Evolutionary conservation across 1,140 invertebrate species (phyloP), one percentile per base, ranked within the genome.

Genomic region (Ceratina japonica): DNA sequence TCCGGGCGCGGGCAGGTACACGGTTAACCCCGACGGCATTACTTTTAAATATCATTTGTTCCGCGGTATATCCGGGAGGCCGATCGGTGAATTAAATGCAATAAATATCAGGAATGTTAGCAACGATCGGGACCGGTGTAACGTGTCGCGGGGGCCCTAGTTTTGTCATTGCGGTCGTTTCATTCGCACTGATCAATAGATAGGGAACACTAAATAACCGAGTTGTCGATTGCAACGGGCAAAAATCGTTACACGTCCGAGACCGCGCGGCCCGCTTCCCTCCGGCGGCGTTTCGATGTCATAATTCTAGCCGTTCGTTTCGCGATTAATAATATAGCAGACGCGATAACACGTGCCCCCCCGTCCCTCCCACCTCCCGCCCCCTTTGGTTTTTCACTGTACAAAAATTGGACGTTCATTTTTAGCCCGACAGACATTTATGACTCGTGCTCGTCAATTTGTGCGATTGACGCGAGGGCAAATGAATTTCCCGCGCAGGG

Each of bases 141-240:
- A 81, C 79, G 37, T 10, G 44, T 54, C 63, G 44, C 31, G 44
- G 10, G 27, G 37, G 66, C 27, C 37, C 49, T 52, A 81, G 64
- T 77, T 81, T 83, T 73, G 59, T 81, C 81, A 83, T 61, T 68
- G 49, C 54, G 66, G n/a, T 44, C 81, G 69, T 72, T 70, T 63
- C 54, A 68, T 75, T 72, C 71, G 59, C 20, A 13, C 59, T 65
- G 78, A 85, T 85, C 73, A 84, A 85, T 84, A 85, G 75, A 75
- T 65, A 79, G 49, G 12, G 83, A 70, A 78, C 81, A 77, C 75
- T 85, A 84, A 84, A 85, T 85, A 84, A 85, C 82, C 12, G 31
- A 59, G 61, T 74, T 84, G 83, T 85, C 83, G 79, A 85, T 85
- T 85, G 73, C 74, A 76, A 59, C 74, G 54, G 49, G 72, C 56